Percentiles rank a stretch among this genome's conserved stretches.
phyloP scores from a whole-genome alignment of 2,888 invertebrate genomes.

The Idaea aversata region DNA sequence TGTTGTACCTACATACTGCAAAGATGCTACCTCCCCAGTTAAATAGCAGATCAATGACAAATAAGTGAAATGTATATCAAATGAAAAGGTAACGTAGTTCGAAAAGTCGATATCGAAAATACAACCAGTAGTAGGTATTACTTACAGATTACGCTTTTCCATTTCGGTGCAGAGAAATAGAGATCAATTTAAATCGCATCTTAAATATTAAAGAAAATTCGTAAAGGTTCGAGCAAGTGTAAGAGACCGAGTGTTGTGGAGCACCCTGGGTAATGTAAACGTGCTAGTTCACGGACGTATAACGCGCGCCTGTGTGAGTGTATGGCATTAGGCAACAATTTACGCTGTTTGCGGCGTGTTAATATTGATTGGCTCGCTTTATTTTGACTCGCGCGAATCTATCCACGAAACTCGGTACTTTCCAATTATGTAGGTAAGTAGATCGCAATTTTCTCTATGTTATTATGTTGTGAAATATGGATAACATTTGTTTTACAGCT shows the following conservation, averaged over 20 bases:
- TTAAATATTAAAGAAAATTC: slow-evolving; percentile 1
- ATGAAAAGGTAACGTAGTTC: neutral
- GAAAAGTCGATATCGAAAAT: neutral
- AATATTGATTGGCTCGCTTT: slow-evolving; percentile 81
- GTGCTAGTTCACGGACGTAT: slow-evolving; percentile 52
- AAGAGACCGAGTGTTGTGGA: slow-evolving; percentile 24
- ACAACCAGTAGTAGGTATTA: neutral
- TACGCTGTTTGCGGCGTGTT: slow-evolving; percentile 81
- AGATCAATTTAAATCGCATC: neutral
- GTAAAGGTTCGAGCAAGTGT: neutral
- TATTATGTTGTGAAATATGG: neutral
- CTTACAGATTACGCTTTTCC: neutral
- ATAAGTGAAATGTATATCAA: neutral
- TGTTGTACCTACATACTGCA: slow-evolving; percentile 42
- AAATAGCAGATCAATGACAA: neutral
- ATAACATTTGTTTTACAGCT: neutral
- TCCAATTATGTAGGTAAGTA: slow-evolving; percentile 28
- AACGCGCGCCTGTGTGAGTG: slow-evolving; percentile 58
- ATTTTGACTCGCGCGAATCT: slow-evolving; percentile 77
- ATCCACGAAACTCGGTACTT: slow-evolving; percentile 63
- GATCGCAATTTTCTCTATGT: slow-evolving; percentile 21
- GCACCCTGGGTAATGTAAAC: slow-evolving; percentile 57
- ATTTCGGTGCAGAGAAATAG: slow-evolving; percentile 6
- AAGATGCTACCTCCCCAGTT: slow-evolving; percentile 29
- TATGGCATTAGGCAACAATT: slow-evolving; percentile 79